Conservation (phyloP, 2,797 vertebrate genomes). For the Hypotaenidia okinawae region DNA sequence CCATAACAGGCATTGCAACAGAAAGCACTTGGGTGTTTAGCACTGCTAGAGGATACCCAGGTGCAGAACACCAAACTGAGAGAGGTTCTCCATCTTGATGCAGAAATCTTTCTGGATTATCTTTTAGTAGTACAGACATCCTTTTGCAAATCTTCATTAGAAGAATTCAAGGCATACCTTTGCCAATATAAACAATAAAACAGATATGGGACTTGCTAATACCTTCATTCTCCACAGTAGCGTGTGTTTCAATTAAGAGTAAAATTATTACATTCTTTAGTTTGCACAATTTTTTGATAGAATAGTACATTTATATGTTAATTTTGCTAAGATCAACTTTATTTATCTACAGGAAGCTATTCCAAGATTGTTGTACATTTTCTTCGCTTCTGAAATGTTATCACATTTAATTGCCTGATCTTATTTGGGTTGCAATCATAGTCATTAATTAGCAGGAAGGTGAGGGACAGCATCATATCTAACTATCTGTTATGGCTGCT, state of each 20-base stretch:
- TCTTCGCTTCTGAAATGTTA: conserved; percentile 88
- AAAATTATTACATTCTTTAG: conserved; percentile 76
- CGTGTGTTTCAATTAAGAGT: conserved; percentile 78
- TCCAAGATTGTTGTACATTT: conserved; percentile 80
- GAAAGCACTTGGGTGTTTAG: not conserved
- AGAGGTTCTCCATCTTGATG: not conserved
- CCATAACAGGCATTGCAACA: not conserved
- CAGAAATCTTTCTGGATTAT: not conserved
- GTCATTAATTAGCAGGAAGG: conserved; percentile 92
- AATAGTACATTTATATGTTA: conserved; percentile 83
- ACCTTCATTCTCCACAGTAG: conserved; percentile 28
- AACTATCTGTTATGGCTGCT: conserved; percentile 89
- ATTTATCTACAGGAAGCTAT: conserved; percentile 81
- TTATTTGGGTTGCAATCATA: conserved; percentile 89
- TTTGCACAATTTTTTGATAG: conserved; percentile 74
- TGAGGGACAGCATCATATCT: conserved; percentile 90
- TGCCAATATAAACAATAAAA: conserved; percentile 3
- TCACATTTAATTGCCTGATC: conserved; percentile 92
- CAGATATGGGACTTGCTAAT: conserved; percentile 35
- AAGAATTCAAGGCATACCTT: not conserved
- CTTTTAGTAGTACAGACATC: not conserved
- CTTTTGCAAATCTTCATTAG: conserved; percentile 19
- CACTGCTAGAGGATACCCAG: not conserved
- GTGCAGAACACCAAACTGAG: not conserved
- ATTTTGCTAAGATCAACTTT: conserved; percentile 83